Base-by-base conservation (phyloP, 1,140 invertebrate genomes). In the Drosophila nigrodunni region DNA sequence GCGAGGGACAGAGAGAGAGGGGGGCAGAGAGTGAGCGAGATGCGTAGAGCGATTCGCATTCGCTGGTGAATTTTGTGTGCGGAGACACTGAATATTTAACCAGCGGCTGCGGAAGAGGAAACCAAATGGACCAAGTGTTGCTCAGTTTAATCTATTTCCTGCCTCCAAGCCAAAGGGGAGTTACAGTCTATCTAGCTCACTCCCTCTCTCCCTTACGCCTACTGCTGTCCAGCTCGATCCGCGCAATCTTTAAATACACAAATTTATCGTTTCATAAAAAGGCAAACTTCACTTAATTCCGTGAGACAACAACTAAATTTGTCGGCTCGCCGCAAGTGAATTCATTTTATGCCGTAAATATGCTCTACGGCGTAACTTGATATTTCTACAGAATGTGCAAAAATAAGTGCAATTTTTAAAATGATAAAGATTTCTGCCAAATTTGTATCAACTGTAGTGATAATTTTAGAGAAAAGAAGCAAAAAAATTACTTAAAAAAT, bases 141-240 rank as follows among this genome's bases (percentile, higher is more conserved):
- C 78, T 77, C 81, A 79, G 80, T 82, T 87, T 87, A 82, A 80
- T 87, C 79, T 77, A 87, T 82, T 87, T 87, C 83, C 83, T 73
- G 73, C 60, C 73, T 52, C 21, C 13, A 34, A 34, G 35, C 15
- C 35, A 55, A 13, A 34, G 30, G n/a, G 34, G 9, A 10, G 30
- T 11, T 9, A n/a, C 4, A 44, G 37, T 47, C 35, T 39, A 21
- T 57, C 15, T 13, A 1, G 39, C 44, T 25, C 52, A 10, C 25
- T 10, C 7, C 7, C 4, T 7, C 18, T 9, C 21, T 15, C 35
- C 9, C 6, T 7, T 11, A 0, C 7, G 21, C 46, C 49, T 43
- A 2, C 39, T 37, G 49, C 41, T 35, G 9, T 44, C 49, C 52
- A 71, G 58, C n/a, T 21, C 60, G 67, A 78, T 81, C 64, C 64